phyloP scores from a whole-genome alignment of 2,113 vertebrate species.

The Actenoides lindsayi region DNA sequence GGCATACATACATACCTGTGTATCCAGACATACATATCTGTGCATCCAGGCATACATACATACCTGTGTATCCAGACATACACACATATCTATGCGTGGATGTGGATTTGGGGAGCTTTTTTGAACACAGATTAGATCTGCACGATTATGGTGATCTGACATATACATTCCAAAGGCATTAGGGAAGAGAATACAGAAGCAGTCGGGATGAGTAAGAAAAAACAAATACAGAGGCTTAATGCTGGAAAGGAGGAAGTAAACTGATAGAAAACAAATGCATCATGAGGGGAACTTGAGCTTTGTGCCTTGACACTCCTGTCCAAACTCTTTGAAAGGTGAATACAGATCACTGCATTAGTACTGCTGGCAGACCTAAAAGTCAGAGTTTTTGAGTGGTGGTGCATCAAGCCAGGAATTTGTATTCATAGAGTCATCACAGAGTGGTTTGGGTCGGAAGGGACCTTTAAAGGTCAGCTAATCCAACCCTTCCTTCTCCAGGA shows the following conservation, averaged over 20 bases:
- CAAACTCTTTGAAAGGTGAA: background rate
- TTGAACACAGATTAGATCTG: constrained; percentile 13
- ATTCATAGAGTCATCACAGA: background rate
- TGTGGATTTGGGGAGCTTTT: background rate
- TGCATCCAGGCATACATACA: background rate
- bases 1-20: background rate
- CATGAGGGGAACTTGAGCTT: background rate
- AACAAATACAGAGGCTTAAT: background rate
- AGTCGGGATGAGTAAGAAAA: constrained; percentile 6
- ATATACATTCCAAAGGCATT: background rate
- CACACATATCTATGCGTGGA: background rate
- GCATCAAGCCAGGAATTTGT: background rate
- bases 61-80: background rate
- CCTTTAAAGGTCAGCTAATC: no score
- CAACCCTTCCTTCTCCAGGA: background rate
- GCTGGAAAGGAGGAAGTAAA: background rate
- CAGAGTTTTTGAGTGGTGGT: background rate
- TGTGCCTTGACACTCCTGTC: background rate
- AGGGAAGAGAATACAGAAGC: constrained; percentile 17
- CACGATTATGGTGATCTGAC: background rate
- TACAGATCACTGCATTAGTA: background rate
- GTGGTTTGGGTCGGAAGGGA: no score
- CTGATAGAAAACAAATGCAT: background rate
- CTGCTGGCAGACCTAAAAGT: background rate
- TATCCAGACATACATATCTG: background rate